Evolutionary conservation across 1,140 invertebrate genomes (phyloP).

Genomic region (Magallana angulata): DNA sequence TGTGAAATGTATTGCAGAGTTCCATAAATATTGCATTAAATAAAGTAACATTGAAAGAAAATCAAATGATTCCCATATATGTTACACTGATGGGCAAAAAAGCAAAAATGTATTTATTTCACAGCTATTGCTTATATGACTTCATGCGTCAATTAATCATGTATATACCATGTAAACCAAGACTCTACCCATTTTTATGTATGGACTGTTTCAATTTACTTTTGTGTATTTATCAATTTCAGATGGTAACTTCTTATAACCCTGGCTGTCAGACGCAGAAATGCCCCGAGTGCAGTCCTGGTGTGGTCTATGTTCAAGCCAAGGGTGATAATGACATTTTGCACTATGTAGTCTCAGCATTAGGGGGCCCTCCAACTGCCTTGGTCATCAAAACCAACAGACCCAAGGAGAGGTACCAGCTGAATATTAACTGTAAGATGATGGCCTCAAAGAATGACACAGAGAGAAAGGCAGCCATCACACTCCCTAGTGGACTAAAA

Average conservation of each 20-base stretch:
- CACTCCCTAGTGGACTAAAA: constrained; percentile 13
- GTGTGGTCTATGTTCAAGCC: constrained; percentile 65
- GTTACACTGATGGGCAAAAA: too few species aligned
- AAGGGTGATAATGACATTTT: constrained; percentile 55
- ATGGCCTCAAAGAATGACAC: constrained; percentile 41
- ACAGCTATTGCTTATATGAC: too few species aligned
- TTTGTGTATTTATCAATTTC: not conserved
- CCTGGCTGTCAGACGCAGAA: constrained; percentile 32
- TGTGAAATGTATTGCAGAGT: too few species aligned
- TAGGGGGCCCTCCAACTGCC: constrained; percentile 59
- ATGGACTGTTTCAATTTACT: too few species aligned
- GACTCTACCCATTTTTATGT: too few species aligned
- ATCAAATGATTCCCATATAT: too few species aligned
- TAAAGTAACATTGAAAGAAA: too few species aligned
- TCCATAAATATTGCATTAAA: too few species aligned
- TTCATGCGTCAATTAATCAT: too few species aligned
- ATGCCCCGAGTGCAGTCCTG: constrained; percentile 46
- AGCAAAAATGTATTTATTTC: too few species aligned
- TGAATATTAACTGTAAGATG: constrained; percentile 4
- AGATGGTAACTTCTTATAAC: constrained; percentile 36
- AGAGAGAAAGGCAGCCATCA: constrained; percentile 50
- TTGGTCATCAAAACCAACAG: constrained; percentile 53
- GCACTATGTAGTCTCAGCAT: constrained; percentile 64
- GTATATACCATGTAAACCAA: too few species aligned
- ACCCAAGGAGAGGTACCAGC: constrained; percentile 45